A percentile compares a stretch with the other conserved stretches of the same genome.
Conservation (phyloP, 1,140 invertebrate genomes). For the Rhizoglyphus robini region DNA sequence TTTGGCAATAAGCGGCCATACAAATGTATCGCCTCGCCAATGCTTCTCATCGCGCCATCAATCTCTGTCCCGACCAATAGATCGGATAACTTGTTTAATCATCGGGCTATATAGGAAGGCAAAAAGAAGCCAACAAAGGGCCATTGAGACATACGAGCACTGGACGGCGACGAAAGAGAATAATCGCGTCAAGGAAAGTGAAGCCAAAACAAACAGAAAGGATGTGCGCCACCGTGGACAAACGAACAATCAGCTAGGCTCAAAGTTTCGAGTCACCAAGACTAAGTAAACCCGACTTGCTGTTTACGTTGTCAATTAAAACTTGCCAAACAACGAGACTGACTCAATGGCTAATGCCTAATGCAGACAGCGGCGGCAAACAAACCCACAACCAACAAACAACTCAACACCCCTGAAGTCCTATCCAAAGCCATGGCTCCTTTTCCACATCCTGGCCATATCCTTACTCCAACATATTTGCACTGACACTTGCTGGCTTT, state of each 20-base stretch:
- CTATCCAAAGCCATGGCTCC: no score
- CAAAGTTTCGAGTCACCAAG: neutral
- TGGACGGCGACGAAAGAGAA: neutral
- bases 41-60: neutral
- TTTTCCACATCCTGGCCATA: no score
- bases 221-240: neutral
- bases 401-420: no score
- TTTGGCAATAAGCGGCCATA: neutral
- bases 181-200: neutral
- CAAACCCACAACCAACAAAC: no score
- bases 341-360: no score
- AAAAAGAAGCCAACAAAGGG: neutral
- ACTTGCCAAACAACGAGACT: neutral
- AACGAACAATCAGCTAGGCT: neutral
- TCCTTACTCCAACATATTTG: no score
- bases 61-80: neutral
- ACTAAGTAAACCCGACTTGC: neutral
- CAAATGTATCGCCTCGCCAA: neutral
- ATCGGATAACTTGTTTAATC: neutral
- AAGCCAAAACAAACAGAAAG: neutral
- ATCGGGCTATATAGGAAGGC: neutral
- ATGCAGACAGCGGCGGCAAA: no score
- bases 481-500: no score
- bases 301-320: neutral
- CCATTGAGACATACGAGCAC: neutral